Conservation (phyloP, 2,113 vertebrate species). For the Calidris pygmaea region DNA sequence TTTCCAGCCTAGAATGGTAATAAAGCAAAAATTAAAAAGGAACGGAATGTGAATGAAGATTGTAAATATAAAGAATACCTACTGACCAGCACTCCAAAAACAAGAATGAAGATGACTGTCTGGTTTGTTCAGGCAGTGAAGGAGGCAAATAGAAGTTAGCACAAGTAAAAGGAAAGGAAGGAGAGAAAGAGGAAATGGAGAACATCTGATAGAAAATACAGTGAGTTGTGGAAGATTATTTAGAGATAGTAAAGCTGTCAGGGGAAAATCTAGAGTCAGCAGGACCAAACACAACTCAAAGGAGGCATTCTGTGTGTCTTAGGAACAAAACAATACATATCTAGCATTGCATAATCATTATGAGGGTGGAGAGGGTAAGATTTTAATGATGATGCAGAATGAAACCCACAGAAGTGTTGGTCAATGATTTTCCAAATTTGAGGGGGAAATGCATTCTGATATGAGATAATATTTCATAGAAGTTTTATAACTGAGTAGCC, state of each 20-base stretch:
- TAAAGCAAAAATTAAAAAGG: background rate
- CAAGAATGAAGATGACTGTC: background rate
- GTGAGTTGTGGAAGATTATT: background rate
- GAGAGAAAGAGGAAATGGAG: background rate
- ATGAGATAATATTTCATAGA: background rate
- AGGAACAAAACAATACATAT: background rate
- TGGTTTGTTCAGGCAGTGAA: background rate
- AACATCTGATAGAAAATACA: background rate
- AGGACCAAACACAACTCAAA: background rate
- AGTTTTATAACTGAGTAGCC: background rate
- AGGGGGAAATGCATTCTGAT: background rate
- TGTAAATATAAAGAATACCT: background rate
- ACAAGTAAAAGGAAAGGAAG: background rate
- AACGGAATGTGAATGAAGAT: background rate
- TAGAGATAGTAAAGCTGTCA: background rate
- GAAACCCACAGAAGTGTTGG: background rate
- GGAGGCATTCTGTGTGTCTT: background rate
- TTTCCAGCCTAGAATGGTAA: background rate
- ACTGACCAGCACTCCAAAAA: background rate
- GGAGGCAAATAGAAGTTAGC: background rate
- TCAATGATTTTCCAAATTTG: background rate
- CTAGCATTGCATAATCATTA: background rate
- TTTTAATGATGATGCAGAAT: background rate
- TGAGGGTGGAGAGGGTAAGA: background rate
- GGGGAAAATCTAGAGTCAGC: background rate